phyloP scores from a whole-genome alignment of 2,888 invertebrate genomes.

The Dolomedes plantarius region DNA sequence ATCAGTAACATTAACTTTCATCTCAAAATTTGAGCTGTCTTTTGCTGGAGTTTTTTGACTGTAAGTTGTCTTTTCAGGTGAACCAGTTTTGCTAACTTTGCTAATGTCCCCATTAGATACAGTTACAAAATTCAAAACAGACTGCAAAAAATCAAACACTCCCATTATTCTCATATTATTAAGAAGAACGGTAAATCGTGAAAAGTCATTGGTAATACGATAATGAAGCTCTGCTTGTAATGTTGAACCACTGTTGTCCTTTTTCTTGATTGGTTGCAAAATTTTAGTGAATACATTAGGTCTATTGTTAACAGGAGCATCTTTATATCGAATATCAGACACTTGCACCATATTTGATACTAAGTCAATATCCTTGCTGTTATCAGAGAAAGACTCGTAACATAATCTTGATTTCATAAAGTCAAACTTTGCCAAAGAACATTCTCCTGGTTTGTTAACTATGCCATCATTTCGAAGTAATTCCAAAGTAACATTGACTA shows the following conservation, averaged over 20 bases:
- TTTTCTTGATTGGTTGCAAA: slow-evolving; percentile 83
- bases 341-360: slow-evolving; percentile 93
- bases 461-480: slow-evolving; percentile 77
- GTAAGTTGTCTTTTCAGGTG: neutral
- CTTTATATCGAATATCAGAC: slow-evolving; percentile 83
- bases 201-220: slow-evolving; percentile 81
- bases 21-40: slow-evolving; percentile 82
- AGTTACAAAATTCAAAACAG: slow-evolving; percentile 85
- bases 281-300: slow-evolving; percentile 93
- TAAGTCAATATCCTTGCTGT: slow-evolving; percentile 92
- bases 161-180: slow-evolving; percentile 97
- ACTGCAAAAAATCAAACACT: slow-evolving; percentile 94
- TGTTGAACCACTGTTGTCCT: slow-evolving; percentile 72
- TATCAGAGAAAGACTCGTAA: slow-evolving; percentile 90
- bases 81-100: neutral
- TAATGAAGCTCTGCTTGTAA: slow-evolving; percentile 79
- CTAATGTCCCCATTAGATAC: neutral
- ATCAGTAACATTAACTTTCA: slow-evolving; percentile 95
- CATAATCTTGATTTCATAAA: slow-evolving; percentile 92
- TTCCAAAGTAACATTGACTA: slow-evolving; percentile 90
- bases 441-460: slow-evolving; percentile 58
- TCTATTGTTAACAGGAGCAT: slow-evolving; percentile 80
- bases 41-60: slow-evolving; percentile 73
- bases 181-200: slow-evolving; percentile 89
- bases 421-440: slow-evolving; percentile 87